Conservation (phyloP, 1,140 invertebrate species). For the Prorops nasuta region DNA sequence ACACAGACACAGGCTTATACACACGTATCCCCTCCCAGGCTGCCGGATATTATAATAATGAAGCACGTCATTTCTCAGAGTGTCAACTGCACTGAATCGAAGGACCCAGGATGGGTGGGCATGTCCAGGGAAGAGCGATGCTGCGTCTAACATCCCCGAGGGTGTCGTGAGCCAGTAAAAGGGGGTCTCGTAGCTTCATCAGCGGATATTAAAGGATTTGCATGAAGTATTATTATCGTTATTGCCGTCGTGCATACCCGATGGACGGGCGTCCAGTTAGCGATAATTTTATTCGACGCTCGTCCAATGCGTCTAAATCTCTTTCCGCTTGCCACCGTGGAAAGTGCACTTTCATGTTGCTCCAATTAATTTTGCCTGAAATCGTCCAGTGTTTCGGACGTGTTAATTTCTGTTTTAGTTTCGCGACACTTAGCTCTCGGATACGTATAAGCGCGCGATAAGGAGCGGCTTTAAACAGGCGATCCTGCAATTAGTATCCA, state of each 20-base stretch:
- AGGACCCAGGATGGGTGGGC: slow-evolving; percentile 37
- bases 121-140: slow-evolving; percentile 36
- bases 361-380: too few species aligned
- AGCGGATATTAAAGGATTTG: slow-evolving; percentile 57
- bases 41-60: slow-evolving; percentile 46
- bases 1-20: too few species aligned
- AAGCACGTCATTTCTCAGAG: slow-evolving; percentile 54
- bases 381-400: too few species aligned
- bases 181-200: slow-evolving; percentile 50
- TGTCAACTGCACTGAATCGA: slow-evolving; percentile 55
- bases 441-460: too few species aligned
- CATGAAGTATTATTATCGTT: slow-evolving; percentile 54
- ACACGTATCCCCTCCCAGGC: too few species aligned
- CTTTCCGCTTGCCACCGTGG: slow-evolving; percentile 19
- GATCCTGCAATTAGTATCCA: too few species aligned
- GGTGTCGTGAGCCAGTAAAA: slow-evolving; percentile 39
- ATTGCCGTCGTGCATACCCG: slow-evolving; percentile 38
- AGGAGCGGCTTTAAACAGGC: too few species aligned
- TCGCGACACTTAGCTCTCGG: too few species aligned
- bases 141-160: slow-evolving; percentile 41
- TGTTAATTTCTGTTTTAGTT: too few species aligned
- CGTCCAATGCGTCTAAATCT: slow-evolving; percentile 15
- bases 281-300: slow-evolving; percentile 34
- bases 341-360: slow-evolving; percentile 31
- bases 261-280: slow-evolving; percentile 17